Percentiles rank a stretch among this genome's conserved stretches.
phyloP scores from a whole-genome alignment of 2,797 vertebrate species.

The Thamnophis elegans region DNA sequence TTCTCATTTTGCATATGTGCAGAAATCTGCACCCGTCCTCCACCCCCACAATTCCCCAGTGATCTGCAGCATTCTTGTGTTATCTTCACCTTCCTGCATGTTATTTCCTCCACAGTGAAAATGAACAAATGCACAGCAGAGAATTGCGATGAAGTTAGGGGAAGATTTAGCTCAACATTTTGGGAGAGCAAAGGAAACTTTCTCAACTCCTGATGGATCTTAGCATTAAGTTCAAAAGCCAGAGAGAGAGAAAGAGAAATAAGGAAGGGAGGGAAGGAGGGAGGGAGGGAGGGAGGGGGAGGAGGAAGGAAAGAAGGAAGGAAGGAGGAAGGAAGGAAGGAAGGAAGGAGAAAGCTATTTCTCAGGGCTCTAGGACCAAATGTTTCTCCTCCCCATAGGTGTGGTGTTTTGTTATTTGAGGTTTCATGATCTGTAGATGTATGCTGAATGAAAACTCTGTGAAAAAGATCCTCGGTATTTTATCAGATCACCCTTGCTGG shows the following conservation, averaged over 20 bases:
- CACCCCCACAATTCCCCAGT: not conserved
- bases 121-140: not conserved
- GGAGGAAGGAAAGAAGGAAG: too few species aligned
- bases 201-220: not conserved
- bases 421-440: not conserved
- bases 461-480: constrained; percentile 2
- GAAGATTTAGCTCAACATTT: not conserved
- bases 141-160: not conserved
- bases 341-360: not conserved
- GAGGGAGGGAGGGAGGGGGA: too few species aligned
- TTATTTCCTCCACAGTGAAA: not conserved
- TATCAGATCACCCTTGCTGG: constrained; percentile 37
- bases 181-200: not conserved
- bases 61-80: not conserved
- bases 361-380: not conserved
- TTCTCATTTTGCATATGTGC: not conserved
- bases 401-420: not conserved
- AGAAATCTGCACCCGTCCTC: not conserved
- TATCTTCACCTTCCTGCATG: not conserved
- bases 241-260: not conserved
- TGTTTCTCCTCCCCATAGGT: not conserved
- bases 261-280: too few species aligned
- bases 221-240: not conserved
- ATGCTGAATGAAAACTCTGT: not conserved
- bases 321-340: too few species aligned